Percentiles rank a stretch among this genome's conserved stretches.
phyloP scores from a whole-genome alignment of 35 echinoderm and acorn worm species.

The Heliocidaris erythrogramma region DNA sequence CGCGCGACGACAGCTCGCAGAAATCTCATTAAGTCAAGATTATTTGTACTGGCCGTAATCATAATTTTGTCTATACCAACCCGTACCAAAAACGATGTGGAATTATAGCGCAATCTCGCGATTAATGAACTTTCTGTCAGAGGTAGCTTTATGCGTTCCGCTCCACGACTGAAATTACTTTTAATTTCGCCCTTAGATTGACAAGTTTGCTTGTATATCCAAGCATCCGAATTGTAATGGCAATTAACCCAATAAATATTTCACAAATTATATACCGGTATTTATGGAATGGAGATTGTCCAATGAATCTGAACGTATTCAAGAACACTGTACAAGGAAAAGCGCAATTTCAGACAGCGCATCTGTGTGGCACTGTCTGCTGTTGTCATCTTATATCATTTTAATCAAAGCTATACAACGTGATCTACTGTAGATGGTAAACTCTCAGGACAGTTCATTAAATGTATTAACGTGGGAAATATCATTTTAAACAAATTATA shows the following conservation, averaged over 20 bases:
- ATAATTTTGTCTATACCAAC: not conserved
- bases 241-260: not conserved
- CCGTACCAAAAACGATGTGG: not conserved
- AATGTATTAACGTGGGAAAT: not conserved
- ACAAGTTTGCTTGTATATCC: not conserved
- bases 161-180: not conserved
- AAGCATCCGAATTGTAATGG: not conserved
- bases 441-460: not conserved
- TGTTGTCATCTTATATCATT: not conserved
- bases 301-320: too few relatives aligned
- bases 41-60: not conserved
- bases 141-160: not conserved
- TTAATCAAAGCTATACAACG: not conserved
- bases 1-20: not conserved
- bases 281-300: not conserved
- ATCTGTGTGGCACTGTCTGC: not conserved
- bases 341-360: not conserved
- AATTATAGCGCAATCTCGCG: conserved; percentile 1
- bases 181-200: not conserved
- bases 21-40: conserved; percentile 4
- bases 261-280: not conserved
- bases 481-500: not conserved
- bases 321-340: too few relatives aligned
- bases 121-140: not conserved
- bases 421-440: not conserved